A percentile compares a stretch with the other conserved stretches of the same genome.
Evolutionary conservation across 2,113 vertebrate genomes (phyloP).

Genomic region (Nyctibius bracteatus): DNA sequence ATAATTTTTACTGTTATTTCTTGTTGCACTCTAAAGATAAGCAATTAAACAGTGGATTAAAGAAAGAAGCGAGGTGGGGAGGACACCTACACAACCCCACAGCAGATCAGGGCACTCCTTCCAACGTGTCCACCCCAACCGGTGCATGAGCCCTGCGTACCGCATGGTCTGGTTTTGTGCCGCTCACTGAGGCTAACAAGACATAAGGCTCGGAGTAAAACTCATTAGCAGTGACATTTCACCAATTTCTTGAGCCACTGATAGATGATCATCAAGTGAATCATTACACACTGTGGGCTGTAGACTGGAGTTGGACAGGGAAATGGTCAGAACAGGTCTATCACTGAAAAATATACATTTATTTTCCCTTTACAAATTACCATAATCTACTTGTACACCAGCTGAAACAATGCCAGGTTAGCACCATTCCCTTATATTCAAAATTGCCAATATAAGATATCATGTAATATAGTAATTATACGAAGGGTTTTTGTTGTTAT

Average conservation of each 20-base stretch:
- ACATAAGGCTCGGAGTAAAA: not conserved
- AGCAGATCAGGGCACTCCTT: not conserved
- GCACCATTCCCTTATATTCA: not conserved
- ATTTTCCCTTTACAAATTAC: not conserved
- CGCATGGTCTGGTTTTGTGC: too few relatives aligned
- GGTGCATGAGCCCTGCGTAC: rapidly evolving
- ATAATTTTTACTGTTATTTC: not conserved
- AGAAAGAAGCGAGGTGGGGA: rapidly evolving
- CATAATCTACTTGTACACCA: not conserved
- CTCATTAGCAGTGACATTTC: not conserved
- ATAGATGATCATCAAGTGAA: not conserved
- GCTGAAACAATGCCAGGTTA: conserved; percentile 4
- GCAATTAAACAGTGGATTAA: not conserved
- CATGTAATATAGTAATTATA: conserved; percentile 59
- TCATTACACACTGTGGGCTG: not conserved
- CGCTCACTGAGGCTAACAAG: not conserved
- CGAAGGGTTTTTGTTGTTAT: conserved; percentile 56
- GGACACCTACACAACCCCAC: not conserved
- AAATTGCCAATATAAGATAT: conserved; percentile 51
- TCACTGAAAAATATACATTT: not conserved
- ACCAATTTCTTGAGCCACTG: not conserved
- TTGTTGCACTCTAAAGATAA: not conserved
- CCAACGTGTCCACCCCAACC: not conserved
- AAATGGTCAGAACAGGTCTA: not conserved
- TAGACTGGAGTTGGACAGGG: not conserved